phyloP scores from a whole-genome alignment of 2,888 invertebrate genomes.

The Caenorhabditis sp. region DNA sequence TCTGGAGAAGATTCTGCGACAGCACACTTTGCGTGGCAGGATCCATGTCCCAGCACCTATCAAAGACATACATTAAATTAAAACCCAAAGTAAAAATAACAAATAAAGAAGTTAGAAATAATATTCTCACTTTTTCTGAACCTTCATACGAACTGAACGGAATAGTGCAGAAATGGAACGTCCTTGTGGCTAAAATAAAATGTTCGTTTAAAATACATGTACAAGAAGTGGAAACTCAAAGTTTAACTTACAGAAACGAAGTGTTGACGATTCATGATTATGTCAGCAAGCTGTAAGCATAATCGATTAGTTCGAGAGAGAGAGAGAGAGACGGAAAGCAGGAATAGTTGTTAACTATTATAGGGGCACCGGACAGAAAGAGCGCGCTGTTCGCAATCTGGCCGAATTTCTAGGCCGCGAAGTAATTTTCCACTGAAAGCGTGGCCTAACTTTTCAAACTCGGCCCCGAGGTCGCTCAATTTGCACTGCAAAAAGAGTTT shows the following conservation, averaged over 20 bases:
- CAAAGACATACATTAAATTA: conserved; percentile 3
- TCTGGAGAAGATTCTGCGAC: conserved; percentile 5
- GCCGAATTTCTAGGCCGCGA: no score
- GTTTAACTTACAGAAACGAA: conserved; percentile 2
- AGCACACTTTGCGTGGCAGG: neutral
- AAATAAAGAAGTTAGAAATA: conserved; percentile 5
- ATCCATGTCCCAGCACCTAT: conserved; percentile 3
- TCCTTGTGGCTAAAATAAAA: conserved; percentile 1
- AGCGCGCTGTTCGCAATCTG: no score
- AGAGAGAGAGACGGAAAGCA: conserved; percentile 3
- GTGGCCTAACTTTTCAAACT: no score
- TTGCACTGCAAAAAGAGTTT: no score
- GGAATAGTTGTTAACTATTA: conserved; percentile 13
- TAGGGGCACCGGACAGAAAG: no score
- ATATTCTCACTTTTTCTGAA: neutral
- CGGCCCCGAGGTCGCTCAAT: no score
- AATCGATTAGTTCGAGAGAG: neutral
- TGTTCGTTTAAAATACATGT: conserved; percentile 4
- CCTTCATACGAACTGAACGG: neutral
- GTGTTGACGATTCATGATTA: conserved; percentile 1
- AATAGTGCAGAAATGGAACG: neutral
- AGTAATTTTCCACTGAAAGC: no score
- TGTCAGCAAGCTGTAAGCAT: neutral
- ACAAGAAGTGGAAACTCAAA: conserved; percentile 10
- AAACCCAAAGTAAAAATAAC: conserved; percentile 4